phyloP scores from a whole-genome alignment of 2,888 invertebrate genomes.

The Xanthorhoe spadicearia region DNA sequence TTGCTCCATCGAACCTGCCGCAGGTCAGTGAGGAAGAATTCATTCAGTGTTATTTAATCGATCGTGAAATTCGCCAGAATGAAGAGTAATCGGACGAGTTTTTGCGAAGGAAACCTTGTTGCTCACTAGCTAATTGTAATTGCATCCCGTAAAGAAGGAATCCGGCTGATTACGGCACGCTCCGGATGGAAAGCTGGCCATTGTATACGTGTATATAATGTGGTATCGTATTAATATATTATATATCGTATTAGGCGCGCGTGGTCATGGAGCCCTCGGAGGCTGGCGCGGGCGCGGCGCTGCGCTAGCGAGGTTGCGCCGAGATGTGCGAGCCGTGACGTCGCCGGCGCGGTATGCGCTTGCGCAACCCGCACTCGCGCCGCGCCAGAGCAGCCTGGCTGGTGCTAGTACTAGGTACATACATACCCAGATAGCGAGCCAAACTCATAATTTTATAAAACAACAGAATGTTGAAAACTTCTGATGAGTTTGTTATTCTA shows the following conservation, averaged over 20 bases:
- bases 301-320: background rate
- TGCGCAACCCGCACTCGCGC: conserved; percentile 35
- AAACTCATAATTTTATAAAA: background rate
- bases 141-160: conserved; percentile 20
- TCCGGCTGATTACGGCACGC: conserved; percentile 15
- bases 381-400: too few species aligned
- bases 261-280: too few species aligned
- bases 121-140: conserved; percentile 11
- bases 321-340: conserved; percentile 32
- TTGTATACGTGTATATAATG: too few species aligned
- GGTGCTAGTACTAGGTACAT: too few species aligned
- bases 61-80: too few species aligned
- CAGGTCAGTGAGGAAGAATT: too few species aligned
- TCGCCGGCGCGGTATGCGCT: conserved; percentile 44
- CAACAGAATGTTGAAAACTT: background rate
- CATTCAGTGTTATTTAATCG: too few species aligned
- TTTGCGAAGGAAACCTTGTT: conserved; percentile 4
- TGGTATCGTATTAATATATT: too few species aligned
- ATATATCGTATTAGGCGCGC: too few species aligned
- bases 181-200: conserved; percentile 5
- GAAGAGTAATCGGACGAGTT: too few species aligned
- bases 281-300: too few species aligned
- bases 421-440: background rate
- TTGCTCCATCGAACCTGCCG: too few species aligned
- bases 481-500: conserved; percentile 1